Percentiles rank a stretch among this genome's conserved stretches.
These are phyloP conservation scores for Schizopygopsis pylzovi DNA, from an alignment of 2,797 vertebrate species.

Conservation along the genomic window DNA sequence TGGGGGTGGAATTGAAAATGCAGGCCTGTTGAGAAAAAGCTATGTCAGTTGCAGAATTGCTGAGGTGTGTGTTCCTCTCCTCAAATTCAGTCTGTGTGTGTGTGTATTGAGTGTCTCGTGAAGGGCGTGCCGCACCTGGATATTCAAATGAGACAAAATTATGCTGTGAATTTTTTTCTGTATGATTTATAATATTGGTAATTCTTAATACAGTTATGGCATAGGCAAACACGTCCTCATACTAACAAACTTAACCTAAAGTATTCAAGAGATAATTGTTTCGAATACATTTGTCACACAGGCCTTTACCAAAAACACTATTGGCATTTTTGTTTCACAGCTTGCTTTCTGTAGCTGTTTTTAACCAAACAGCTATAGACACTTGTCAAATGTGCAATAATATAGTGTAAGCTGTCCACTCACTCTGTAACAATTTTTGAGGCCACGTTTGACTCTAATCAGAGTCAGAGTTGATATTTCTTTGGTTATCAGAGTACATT, in stretches of 20 bases:
- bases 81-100: constrained; percentile 40
- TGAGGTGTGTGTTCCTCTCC: constrained; percentile 49
- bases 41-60: constrained; percentile 47
- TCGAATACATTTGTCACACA: neutral
- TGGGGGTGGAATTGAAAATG: constrained; percentile 43
- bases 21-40: constrained; percentile 36
- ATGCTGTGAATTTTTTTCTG: neutral
- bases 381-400: neutral
- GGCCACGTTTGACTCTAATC: neutral
- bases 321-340: neutral
- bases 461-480: neutral
- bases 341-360: neutral
- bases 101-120: constrained; percentile 32
- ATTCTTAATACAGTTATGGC: neutral
- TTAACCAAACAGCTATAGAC: neutral
- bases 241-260: neutral
- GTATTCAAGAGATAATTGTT: neutral
- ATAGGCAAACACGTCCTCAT: neutral
- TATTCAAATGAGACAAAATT: constrained; percentile 37
- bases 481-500: neutral
- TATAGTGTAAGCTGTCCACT: neutral
- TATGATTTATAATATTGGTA: constrained; percentile 13
- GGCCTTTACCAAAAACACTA: neutral
- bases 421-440: neutral
- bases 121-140: constrained; percentile 59